Evolutionary conservation across 2,797 vertebrate species (phyloP).

Genomic region (Amniataba percoides): DNA sequence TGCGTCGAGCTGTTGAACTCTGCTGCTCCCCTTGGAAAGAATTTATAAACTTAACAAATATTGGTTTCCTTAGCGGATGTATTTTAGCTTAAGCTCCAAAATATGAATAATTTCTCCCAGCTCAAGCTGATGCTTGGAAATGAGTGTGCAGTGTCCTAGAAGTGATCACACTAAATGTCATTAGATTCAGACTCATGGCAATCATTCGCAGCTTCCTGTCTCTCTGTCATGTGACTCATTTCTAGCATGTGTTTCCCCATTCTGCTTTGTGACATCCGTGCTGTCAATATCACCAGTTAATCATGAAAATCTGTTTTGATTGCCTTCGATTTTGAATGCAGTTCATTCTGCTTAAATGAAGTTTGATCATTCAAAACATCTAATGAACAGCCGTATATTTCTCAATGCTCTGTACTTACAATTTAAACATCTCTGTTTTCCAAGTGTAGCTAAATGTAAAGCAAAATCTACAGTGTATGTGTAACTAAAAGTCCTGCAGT

Average conservation of each 20-base stretch:
- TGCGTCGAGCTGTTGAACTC: conserved; percentile 39
- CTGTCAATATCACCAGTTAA: conserved; percentile 43
- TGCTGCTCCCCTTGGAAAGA: conserved; percentile 30
- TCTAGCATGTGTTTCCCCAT: conserved; percentile 72
- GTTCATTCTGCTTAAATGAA: conserved; percentile 1
- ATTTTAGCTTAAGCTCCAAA: conserved; percentile 24
- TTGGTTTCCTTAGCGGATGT: conserved; percentile 2
- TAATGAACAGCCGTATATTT: conserved; percentile 31
- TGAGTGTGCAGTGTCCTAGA: conserved; percentile 85
- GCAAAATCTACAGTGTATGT: conserved; percentile 8
- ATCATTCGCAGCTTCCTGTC: conserved; percentile 61
- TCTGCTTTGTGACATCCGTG: conserved; percentile 63
- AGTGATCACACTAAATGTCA: conserved; percentile 68
- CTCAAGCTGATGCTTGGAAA: conserved; percentile 70
- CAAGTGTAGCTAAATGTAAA: conserved; percentile 3
- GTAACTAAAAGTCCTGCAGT: conserved; percentile 3
- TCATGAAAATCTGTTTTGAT: conserved; percentile 33
- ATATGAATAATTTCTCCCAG: conserved; percentile 12
- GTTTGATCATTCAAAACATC: conserved; percentile 22
- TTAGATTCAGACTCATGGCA: conserved; percentile 73
- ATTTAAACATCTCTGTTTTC: conserved; percentile 19
- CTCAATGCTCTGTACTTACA: conserved; percentile 38
- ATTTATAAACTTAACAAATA: conserved; percentile 30
- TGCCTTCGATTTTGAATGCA: conserved; percentile 3
- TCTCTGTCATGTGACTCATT: conserved; percentile 67